Percentiles rank a stretch among this genome's conserved stretches.
These are phyloP conservation scores for Todiramphus saurophagus DNA, from an alignment of 2,113 vertebrate genomes.

Conservation along the genomic window DNA sequence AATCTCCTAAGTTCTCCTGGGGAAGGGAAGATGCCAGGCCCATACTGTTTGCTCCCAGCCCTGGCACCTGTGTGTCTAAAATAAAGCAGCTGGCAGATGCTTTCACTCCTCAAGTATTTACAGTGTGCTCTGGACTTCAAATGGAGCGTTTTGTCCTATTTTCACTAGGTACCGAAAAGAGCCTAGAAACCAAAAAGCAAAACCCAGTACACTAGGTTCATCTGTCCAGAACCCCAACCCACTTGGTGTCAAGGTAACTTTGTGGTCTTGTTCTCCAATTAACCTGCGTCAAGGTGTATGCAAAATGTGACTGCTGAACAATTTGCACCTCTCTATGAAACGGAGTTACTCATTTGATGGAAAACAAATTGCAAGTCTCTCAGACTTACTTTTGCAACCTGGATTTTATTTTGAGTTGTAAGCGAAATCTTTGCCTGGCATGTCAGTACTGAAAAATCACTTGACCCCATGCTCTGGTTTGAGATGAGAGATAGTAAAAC, in stretches of 20 bases:
- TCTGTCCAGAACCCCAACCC: not conserved
- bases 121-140: not conserved
- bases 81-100: not conserved
- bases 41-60: not conserved
- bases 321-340: not conserved
- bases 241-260: not conserved
- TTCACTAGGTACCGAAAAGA: not conserved
- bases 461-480: not conserved
- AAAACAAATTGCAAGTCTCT: not conserved
- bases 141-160: not conserved
- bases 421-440: not conserved
- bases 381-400: not conserved
- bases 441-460: not conserved
- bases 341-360: not conserved
- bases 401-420: not conserved
- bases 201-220: not conserved
- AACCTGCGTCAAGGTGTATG: not conserved
- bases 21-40: not conserved
- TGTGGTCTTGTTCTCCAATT: not conserved
- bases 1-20: not conserved
- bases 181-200: not conserved
- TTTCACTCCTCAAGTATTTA: not conserved
- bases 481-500: not conserved
- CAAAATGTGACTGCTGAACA: not conserved
- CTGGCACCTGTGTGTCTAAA: not conserved